Evolutionary conservation across 2,797 vertebrate genomes (phyloP).

Genomic region (Amphiprion clarkii): DNA sequence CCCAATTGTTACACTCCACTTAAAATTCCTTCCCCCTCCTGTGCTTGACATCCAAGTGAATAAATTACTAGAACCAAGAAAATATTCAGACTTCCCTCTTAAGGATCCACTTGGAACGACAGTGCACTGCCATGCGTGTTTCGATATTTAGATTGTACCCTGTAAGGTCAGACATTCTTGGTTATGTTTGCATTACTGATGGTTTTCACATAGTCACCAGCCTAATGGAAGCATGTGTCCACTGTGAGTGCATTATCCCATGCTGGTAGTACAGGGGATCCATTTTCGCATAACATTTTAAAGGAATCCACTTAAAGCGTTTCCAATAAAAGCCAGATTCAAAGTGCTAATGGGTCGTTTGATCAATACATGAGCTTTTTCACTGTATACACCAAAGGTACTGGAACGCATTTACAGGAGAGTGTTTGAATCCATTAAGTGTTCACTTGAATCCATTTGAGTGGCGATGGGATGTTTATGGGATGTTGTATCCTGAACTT

Average conservation of each 20-base stretch:
- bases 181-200: conserved; percentile 59
- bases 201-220: conserved; percentile 31
- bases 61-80: conserved; percentile 58
- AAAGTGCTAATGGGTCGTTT: conserved; percentile 77
- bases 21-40: conserved; percentile 70
- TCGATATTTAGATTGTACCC: conserved; percentile 13
- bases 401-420: conserved; percentile 50
- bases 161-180: conserved; percentile 37
- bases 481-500: conserved; percentile 19
- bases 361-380: conserved; percentile 79
- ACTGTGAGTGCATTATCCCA: conserved; percentile 62
- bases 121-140: conserved; percentile 20
- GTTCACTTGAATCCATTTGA: conserved; percentile 50
- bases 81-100: conserved; percentile 34
- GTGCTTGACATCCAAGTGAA: conserved; percentile 69
- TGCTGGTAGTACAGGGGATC: conserved; percentile 41
- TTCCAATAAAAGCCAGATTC: conserved; percentile 72
- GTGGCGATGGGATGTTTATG: conserved; percentile 30
- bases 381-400: conserved; percentile 52
- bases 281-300: conserved; percentile 74
- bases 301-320: conserved; percentile 66
- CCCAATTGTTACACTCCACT: conserved; percentile 73
- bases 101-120: conserved; percentile 30
- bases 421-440: conserved; percentile 65
- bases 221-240: conserved; percentile 64